These are phyloP conservation scores for Choloepus hoffmanni DNA, from an alignment of 2,113 vertebrate genomes.

Conservation along the genomic window DNA sequence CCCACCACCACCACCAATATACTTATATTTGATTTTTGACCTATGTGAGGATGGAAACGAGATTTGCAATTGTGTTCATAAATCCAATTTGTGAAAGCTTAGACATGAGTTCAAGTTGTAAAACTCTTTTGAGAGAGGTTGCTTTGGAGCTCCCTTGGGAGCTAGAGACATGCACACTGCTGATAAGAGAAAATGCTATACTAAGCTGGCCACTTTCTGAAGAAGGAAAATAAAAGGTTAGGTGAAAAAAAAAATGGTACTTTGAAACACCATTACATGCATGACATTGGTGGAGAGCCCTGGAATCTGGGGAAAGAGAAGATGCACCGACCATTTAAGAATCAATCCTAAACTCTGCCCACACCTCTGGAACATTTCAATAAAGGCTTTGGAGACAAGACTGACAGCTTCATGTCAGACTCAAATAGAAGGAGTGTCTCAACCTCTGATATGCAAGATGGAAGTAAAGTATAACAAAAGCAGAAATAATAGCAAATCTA, in stretches of 20 bases:
- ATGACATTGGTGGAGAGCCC: slow-evolving; percentile 63
- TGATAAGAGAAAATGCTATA: slow-evolving; percentile 66
- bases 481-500: slow-evolving; percentile 75
- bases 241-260: slow-evolving; percentile 61
- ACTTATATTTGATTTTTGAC: neutral
- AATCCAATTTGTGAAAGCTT: neutral
- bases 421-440: slow-evolving; percentile 75
- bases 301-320: slow-evolving; percentile 45
- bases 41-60: neutral
- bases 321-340: slow-evolving; percentile 59
- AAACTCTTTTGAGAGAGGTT: neutral
- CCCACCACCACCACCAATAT: neutral
- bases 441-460: slow-evolving; percentile 74
- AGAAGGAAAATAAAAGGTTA: slow-evolving; percentile 69
- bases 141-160: neutral
- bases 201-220: slow-evolving; percentile 53
- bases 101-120: neutral
- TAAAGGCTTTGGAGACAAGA: slow-evolving; percentile 75
- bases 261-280: slow-evolving; percentile 78
- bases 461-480: slow-evolving; percentile 78
- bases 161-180: neutral
- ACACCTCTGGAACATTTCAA: slow-evolving; percentile 81
- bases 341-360: slow-evolving; percentile 52
- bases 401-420: slow-evolving; percentile 78
- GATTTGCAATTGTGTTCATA: neutral